Evolutionary conservation across 2,888 invertebrate species (phyloP).

Genomic region (Pollenia angustigena): DNA sequence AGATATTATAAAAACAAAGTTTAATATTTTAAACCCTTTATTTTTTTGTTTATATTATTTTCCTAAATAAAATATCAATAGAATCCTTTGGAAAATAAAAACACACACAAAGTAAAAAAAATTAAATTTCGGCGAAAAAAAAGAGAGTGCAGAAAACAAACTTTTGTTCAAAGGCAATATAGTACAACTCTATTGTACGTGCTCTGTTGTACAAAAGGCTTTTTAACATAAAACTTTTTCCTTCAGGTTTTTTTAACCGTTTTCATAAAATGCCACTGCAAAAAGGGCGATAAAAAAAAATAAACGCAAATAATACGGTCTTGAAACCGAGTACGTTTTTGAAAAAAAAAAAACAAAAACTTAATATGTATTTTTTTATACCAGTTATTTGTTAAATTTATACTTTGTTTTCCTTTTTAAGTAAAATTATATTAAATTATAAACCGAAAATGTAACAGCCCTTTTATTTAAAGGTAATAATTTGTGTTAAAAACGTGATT

Average conservation of each 20-base stretch:
- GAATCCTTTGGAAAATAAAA: constrained; percentile 34
- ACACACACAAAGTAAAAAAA: constrained; percentile 1
- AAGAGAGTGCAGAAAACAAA: constrained; percentile 28
- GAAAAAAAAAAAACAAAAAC: constrained; percentile 8
- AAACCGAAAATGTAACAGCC: constrained; percentile 27
- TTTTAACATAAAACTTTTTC: constrained; percentile 51
- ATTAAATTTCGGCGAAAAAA: constrained; percentile 42
- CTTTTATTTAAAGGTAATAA: constrained; percentile 54
- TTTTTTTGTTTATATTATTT: constrained; percentile 1
- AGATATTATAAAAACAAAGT: constrained; percentile 22
- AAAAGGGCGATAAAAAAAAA: neutral
- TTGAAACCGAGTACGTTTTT: constrained; percentile 16
- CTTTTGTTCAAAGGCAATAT: constrained; percentile 63
- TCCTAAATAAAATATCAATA: constrained; percentile 45
- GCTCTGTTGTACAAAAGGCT: constrained; percentile 56
- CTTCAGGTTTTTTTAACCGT: constrained; percentile 18
- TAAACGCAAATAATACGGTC: constrained; percentile 9
- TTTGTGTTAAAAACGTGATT: constrained; percentile 65
- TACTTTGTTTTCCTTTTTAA: constrained; percentile 30
- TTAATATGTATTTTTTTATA: neutral
- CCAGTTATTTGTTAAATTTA: constrained; percentile 42
- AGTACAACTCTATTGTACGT: constrained; percentile 62
- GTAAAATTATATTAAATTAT: constrained; percentile 48
- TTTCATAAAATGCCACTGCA: constrained; percentile 22
- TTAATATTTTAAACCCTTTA: constrained; percentile 58